Conservation (phyloP, 1,140 invertebrate species). For the Drosophila cardini region DNA sequence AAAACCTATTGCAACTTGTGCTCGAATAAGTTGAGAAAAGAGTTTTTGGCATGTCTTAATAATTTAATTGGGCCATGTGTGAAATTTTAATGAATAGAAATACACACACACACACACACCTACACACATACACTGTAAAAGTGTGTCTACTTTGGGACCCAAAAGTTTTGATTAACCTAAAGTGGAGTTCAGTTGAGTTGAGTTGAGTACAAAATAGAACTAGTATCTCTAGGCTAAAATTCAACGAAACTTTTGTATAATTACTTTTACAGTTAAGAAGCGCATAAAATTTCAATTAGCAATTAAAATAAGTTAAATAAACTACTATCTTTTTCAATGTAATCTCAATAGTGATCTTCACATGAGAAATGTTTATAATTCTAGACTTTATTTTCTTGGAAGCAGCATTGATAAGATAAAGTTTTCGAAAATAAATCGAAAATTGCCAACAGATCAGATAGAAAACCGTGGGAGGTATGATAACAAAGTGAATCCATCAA, state of each 20-base stretch:
- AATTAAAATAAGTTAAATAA: constrained; percentile 15
- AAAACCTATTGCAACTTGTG: constrained; percentile 62
- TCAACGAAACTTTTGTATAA: constrained; percentile 43
- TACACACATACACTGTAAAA: background rate
- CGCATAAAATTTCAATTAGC: constrained; percentile 41
- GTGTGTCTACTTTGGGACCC: constrained; percentile 8
- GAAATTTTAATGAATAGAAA: constrained; percentile 72
- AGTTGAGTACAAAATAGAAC: constrained; percentile 20
- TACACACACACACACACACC: constrained; percentile 15
- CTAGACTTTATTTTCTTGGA: background rate
- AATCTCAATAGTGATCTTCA: background rate
- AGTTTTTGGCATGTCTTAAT: constrained; percentile 59
- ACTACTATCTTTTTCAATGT: background rate
- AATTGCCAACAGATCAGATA: constrained; percentile 1
- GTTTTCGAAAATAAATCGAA: background rate
- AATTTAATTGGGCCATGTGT: constrained; percentile 78
- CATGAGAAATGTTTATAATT: background rate
- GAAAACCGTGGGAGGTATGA: background rate
- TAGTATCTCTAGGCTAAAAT: constrained; percentile 40
- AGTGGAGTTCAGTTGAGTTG: constrained; percentile 49
- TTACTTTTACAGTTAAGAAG: constrained; percentile 52
- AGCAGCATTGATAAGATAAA: constrained; percentile 5
- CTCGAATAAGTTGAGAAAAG: constrained; percentile 41
- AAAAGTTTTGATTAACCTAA: constrained; percentile 70
- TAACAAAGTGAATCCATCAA: constrained; percentile 11